Evolutionary conservation across 2,113 vertebrate genomes (phyloP), one percentile per base, ranked within the genome.

Genomic region (Cavia aperea): DNA sequence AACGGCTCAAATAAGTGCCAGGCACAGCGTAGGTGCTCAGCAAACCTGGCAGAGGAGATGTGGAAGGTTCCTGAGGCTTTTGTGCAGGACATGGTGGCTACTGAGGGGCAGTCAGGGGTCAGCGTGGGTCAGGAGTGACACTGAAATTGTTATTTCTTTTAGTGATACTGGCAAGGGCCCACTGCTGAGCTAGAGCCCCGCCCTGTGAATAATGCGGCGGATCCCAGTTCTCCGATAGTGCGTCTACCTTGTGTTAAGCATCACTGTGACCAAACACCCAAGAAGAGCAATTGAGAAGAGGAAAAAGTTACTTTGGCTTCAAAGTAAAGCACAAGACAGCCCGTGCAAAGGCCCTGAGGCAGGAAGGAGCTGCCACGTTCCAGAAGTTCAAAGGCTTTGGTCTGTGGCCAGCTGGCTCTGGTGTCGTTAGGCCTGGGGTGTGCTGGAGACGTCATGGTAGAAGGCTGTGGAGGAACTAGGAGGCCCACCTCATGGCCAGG

Each of bases 321-420:
- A 1, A 39, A 39, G 39, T 39, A 39, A 39, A 39, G 39, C 39
- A 39, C 39, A 39, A 39, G 2, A 2, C 7, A 10, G 36, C 29
- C 68, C 5, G 14, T 89, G 86, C 91, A 62, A 87, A 89, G 75
- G 81, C 56, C 54, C 93, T 77, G 95, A 0, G 92, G 91, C 85
- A 54, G 46, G 72, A 91, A 65, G 54, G 29, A 33, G 19, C n/a
- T 24, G 58, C n/a, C n/a, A 5, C 0, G 1, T 9, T 68, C 33
- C 81, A 77, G 58, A 68, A 14, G n/a, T 39, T 4, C 39, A 46
- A 39, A 43, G 39, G 39, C 2, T 26, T 43, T 23, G 2, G 23
- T 31, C 73, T 6, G 3, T 16, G 43, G 43, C 4, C 43, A 49
- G 18, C 43, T 8, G 43, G 24, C 73, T 49, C 43, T 8, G 13